phyloP scores from a whole-genome alignment of 2,888 invertebrate genomes.

The Drosophila engyochracea region DNA sequence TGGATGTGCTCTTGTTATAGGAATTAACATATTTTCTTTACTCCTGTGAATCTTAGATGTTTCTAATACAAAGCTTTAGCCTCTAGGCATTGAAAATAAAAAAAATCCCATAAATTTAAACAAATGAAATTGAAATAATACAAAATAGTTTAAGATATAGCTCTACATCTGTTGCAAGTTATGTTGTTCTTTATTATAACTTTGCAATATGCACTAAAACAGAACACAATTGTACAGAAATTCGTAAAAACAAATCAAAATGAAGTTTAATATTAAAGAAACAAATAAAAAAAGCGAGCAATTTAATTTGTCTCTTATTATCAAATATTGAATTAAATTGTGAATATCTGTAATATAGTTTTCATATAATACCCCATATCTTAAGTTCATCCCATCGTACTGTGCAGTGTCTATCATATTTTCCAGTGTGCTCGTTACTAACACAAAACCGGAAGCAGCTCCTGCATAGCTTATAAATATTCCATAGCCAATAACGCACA shows the following conservation, averaged over 20 bases:
- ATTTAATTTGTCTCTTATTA: not conserved
- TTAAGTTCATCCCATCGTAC: not conserved
- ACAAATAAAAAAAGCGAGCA: not conserved
- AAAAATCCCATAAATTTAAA: not conserved
- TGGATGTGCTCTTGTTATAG: too few species aligned
- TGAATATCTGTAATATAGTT: not conserved
- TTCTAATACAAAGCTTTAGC: not conserved
- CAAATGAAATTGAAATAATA: not conserved
- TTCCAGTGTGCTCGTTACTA: not conserved
- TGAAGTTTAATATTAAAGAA: not conserved
- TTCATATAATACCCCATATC: not conserved
- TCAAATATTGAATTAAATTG: not conserved
- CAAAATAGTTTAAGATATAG: not conserved
- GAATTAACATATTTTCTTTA: not conserved
- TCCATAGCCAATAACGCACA: conserved; percentile 57
- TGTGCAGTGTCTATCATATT: not conserved
- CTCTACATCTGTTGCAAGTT: not conserved
- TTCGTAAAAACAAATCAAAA: not conserved
- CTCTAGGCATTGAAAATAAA: not conserved
- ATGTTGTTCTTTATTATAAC: too few species aligned
- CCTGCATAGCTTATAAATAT: conserved; percentile 64
- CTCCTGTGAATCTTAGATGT: not conserved
- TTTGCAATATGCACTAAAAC: not conserved
- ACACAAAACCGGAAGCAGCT: conserved; percentile 56
- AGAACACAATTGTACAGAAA: not conserved